Base-by-base conservation (phyloP, 2,888 invertebrate species). In the Drosophila mimica region DNA sequence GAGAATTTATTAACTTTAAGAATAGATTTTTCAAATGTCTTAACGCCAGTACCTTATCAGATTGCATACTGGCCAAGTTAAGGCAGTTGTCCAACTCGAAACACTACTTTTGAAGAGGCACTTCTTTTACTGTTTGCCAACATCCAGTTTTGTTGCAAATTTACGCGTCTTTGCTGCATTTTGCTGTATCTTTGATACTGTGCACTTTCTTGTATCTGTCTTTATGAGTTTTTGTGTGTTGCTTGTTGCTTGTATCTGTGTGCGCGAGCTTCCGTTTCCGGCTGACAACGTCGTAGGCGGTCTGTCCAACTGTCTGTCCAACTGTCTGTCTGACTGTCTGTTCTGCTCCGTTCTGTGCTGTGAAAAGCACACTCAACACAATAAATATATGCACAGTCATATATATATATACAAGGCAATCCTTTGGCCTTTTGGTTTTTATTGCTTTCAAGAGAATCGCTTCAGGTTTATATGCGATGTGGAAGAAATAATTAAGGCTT, bases 201-300 rank as follows among this genome's bases (percentile, higher is more conserved):
- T 63, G 25, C 59, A 40, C 33, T 48, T 60, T 60, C 46, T 46
- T 15, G 58, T 40, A 58, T 31, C 11, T 25, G 28, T 38, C 13
- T 38, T 3, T 31, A 40, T 54, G 15, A 33, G 40, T 38, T 31
- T 66, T 25, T 59, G 46, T 48, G 70, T 9, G 28, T 48, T 11
- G 46, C 33, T 30, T 25, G 25, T 25, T 11, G 46, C 33, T 30
- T 36, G 56, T 58, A 34, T 60, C 13, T 59, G 67, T 60, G 57
- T 58, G 64, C 43, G 76, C 56, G 54, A 51, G 70, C 58, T 81
- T 79, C 82, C 74, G 74, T 67, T 81, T 81, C 67, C 74, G 78
- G 58, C 66, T 61, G 60, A 59, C 60, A 70, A 70, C 62, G 38
- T 75, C 33, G 56, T 31, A 49, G 70, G 58, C 31, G 38, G 56